Evolutionary conservation across 53 echinoderm and acorn worm genomes (phyloP).

Genomic region (Apostichopus leukothele): DNA sequence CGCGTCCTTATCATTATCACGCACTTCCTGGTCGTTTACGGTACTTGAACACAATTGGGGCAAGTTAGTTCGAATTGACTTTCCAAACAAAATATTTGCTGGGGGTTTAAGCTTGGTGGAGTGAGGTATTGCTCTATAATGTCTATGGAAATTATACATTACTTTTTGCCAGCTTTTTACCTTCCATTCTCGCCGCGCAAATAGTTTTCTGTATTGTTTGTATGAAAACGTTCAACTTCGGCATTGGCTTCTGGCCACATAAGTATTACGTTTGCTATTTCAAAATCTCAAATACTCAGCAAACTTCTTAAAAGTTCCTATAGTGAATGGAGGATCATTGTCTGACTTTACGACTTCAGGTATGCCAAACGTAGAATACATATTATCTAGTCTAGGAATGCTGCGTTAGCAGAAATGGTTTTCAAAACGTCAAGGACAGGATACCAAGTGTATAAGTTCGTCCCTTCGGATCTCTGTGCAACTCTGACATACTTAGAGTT

Average conservation of each 20-base stretch:
- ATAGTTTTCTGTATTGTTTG: conserved; percentile 20
- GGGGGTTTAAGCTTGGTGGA: conserved; percentile 38
- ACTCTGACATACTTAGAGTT: conserved; percentile 25
- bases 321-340: conserved; percentile 21
- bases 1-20: conserved; percentile 1
- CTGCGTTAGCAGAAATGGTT: conserved; percentile 52
- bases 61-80: conserved; percentile 27
- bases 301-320: background rate
- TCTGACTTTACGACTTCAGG: conserved; percentile 59
- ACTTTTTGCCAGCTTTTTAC: background rate
- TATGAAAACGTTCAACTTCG: conserved; percentile 10
- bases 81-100: conserved; percentile 19
- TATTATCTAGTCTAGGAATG: conserved; percentile 63
- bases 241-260: conserved; percentile 14
- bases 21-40: background rate
- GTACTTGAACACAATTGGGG: background rate
- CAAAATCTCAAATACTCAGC: conserved; percentile 10
- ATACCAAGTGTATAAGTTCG: background rate
- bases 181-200: conserved; percentile 31
- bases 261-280: conserved; percentile 5
- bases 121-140: background rate
- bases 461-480: background rate
- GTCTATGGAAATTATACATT: no score
- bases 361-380: conserved; percentile 66
- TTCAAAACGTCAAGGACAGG: conserved; percentile 55